Conservation (phyloP, 37 sponge, comb jelly and placozoan genomes). For the Axinella damicornis region DNA sequence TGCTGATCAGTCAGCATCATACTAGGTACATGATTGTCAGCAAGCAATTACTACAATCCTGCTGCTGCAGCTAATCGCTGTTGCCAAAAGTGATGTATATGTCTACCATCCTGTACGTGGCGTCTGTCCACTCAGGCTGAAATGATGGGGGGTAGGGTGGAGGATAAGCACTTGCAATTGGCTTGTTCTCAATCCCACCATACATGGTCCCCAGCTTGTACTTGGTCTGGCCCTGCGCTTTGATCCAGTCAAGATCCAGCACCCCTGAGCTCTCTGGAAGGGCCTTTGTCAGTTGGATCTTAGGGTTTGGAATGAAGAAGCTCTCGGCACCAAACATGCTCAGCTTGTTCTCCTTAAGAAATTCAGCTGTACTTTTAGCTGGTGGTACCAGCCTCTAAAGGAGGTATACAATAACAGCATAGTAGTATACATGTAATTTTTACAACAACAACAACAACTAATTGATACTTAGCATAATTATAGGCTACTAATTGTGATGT, state of each 20-base stretch:
- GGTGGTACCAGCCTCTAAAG: conserved; percentile 5
- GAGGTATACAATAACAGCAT: neutral
- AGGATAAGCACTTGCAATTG: neutral
- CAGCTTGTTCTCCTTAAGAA: neutral
- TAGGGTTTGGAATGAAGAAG: neutral
- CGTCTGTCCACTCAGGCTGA: neutral
- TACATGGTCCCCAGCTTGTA: conserved; percentile 17
- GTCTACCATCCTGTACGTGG: conserved; percentile 4
- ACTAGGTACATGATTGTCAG: no score
- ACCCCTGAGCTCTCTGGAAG: neutral
- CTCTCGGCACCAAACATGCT: conserved; percentile 16
- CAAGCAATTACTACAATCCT: no score
- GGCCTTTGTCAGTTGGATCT: neutral
- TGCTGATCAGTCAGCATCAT: no score
- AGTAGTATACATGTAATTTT: no score
- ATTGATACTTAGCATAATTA: no score
- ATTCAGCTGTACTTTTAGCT: no score
- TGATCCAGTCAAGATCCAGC: conserved; percentile 8
- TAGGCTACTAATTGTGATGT: no score
- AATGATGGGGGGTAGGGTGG: neutral
- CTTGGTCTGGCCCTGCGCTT: neutral
- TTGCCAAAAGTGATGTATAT: neutral
- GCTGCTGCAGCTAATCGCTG: no score
- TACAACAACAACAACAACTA: no score
- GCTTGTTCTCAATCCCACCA: conserved; percentile 19